A percentile compares a stretch with the other conserved stretches of the same genome.
Evolutionary conservation across 1,140 invertebrate species (phyloP).

Genomic region (Limonius californicus): DNA sequence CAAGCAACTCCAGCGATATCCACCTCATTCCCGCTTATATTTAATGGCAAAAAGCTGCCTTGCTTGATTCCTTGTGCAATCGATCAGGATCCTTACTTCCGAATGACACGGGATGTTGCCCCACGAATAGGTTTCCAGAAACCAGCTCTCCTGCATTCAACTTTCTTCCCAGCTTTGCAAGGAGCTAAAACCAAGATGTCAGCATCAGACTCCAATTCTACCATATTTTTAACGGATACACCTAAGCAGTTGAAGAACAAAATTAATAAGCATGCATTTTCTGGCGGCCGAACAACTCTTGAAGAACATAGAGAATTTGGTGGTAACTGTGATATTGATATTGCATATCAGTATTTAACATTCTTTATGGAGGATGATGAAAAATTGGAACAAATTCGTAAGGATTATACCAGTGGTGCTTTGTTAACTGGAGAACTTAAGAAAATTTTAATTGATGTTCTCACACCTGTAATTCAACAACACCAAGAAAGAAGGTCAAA

Average conservation of each 20-base stretch:
- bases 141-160: slow-evolving; percentile 91
- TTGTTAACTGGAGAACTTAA: slow-evolving; percentile 94
- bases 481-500: slow-evolving; percentile 79
- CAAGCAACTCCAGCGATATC: slow-evolving; percentile 95
- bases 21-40: slow-evolving; percentile 94
- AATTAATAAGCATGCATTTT: slow-evolving; percentile 98
- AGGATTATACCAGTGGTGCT: slow-evolving; percentile 86
- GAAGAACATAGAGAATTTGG: slow-evolving; percentile 90
- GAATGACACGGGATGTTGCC: slow-evolving; percentile 97
- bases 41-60: slow-evolving; percentile 77
- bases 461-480: slow-evolving; percentile 70
- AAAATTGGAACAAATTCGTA: slow-evolving; percentile 67
- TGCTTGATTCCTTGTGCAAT: slow-evolving; percentile 98
- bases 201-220: slow-evolving; percentile 89
- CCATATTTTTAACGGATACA: slow-evolving; percentile 93
- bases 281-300: slow-evolving; percentile 88
- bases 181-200: slow-evolving; percentile 99
- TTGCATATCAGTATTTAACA: slow-evolving; percentile 91
- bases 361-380: slow-evolving; percentile 97
- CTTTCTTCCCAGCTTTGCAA: slow-evolving; percentile 94
- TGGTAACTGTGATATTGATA: slow-evolving; percentile 94
- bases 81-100: slow-evolving; percentile 99
- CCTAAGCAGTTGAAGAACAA: slow-evolving; percentile 97
- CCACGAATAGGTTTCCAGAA: slow-evolving; percentile 87
- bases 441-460: slow-evolving; percentile 76